Percentiles rank a stretch among this genome's conserved stretches.
Evolutionary conservation across 1,140 invertebrate species (phyloP).

Genomic region (Bombus consobrinus): DNA sequence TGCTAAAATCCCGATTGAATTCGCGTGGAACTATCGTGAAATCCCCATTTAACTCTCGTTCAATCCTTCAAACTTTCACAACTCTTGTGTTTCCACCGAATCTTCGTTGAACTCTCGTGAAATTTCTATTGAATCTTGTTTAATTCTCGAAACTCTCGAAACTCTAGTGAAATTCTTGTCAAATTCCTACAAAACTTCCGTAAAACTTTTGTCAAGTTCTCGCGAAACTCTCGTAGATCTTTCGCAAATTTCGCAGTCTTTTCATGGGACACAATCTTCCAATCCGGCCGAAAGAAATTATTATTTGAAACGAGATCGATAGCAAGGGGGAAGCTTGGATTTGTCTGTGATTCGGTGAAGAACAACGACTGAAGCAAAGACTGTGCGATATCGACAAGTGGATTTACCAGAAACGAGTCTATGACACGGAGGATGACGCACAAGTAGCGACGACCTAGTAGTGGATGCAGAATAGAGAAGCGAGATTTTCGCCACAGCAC

Average conservation of each 20-base stretch:
- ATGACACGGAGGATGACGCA: constrained; percentile 11
- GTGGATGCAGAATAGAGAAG: constrained; percentile 14
- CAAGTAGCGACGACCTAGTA: background rate
- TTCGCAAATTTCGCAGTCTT: too few species aligned
- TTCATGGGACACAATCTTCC: too few species aligned
- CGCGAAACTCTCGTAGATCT: too few species aligned
- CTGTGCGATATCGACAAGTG: constrained; percentile 1
- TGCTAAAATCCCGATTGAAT: too few species aligned
- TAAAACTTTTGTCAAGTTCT: background rate
- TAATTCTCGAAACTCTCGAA: background rate
- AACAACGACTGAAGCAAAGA: too few species aligned
- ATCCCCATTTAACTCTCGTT: background rate
- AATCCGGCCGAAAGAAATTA: background rate
- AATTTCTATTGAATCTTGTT: background rate
- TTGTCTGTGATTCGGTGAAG: background rate
- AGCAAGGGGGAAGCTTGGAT: background rate
- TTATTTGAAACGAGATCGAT: background rate
- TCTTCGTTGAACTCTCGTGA: background rate
- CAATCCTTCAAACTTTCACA: too few species aligned
- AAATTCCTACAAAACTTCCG: too few species aligned
- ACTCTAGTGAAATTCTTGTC: background rate
- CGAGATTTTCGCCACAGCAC: constrained; percentile 22
- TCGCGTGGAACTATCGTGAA: background rate
- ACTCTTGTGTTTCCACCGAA: background rate
- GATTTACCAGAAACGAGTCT: constrained; percentile 7